Conservation (phyloP, 2,888 invertebrate species). For the Lysandra bellargus region DNA sequence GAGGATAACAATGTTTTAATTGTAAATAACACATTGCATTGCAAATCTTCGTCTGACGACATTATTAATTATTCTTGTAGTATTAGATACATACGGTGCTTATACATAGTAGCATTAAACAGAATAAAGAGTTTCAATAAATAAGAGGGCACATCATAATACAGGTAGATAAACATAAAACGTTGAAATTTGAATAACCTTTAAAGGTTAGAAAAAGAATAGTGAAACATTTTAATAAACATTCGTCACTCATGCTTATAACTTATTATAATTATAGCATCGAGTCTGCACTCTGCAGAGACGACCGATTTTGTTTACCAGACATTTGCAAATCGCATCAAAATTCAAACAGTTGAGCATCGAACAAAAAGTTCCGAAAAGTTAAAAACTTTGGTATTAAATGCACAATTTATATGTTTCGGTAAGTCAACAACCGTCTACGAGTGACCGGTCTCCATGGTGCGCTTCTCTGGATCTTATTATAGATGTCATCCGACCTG, state of each 20-base stretch:
- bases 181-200: not conserved
- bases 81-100: not conserved
- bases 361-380: not conserved
- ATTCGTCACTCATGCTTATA: not conserved
- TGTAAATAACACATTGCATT: slow-evolving; percentile 1
- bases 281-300: not conserved
- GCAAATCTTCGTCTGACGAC: not conserved
- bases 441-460: slow-evolving; percentile 70
- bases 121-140: not conserved
- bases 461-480: slow-evolving; percentile 75
- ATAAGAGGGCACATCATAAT: not conserved
- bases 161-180: not conserved
- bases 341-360: not conserved
- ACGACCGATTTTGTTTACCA: not conserved
- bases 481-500: slow-evolving; percentile 80
- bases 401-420: slow-evolving; percentile 37
- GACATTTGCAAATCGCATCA: not conserved
- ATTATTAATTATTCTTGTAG: not conserved
- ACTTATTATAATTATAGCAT: not conserved
- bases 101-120: not conserved
- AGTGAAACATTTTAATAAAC: not conserved
- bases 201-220: slow-evolving; percentile 1
- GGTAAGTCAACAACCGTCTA: slow-evolving; percentile 73
- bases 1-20: not conserved
- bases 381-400: not conserved